These are phyloP conservation scores for Palythoa grandis DNA, from an alignment of 92 coral and sea anemone genomes.

Conservation along the genomic window DNA sequence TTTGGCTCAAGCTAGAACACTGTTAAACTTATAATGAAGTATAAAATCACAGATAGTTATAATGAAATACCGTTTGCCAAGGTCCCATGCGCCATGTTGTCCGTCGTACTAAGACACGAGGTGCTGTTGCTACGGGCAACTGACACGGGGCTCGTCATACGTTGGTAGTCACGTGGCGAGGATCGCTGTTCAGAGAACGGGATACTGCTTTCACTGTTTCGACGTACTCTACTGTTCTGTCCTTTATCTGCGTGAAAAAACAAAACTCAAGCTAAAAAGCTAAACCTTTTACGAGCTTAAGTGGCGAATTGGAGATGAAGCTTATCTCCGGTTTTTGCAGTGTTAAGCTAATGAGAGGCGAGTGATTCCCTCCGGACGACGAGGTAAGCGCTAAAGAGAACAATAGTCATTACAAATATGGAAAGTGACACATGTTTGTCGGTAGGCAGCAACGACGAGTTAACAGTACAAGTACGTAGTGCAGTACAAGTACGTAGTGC, in stretches of 20 bases:
- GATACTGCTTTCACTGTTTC: constrained; percentile 88
- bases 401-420: too few species aligned
- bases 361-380: too few species aligned
- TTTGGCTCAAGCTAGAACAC: too few species aligned
- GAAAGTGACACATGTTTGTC: too few species aligned
- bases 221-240: constrained; percentile 28
- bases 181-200: constrained; percentile 69
- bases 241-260: constrained; percentile 21
- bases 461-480: too few species aligned
- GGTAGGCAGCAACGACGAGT: too few species aligned
- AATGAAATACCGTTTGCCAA: constrained; percentile 65
- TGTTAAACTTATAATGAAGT: not conserved
- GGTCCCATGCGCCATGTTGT: constrained; percentile 65
- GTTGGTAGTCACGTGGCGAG: constrained; percentile 72
- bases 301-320: too few species aligned
- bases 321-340: too few species aligned
- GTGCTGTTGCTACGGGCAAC: constrained; percentile 87
- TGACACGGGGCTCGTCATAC: constrained; percentile 79
- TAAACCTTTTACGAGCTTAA: too few species aligned
- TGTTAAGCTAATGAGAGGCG: too few species aligned
- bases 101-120: constrained; percentile 75
- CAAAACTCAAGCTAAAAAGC: not conserved
- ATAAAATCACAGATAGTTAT: not conserved
- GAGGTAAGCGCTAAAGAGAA: too few species aligned
- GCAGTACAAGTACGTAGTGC: too few species aligned